Base-by-base conservation (phyloP, 2,113 vertebrate genomes). In the Salvator merianae region DNA sequence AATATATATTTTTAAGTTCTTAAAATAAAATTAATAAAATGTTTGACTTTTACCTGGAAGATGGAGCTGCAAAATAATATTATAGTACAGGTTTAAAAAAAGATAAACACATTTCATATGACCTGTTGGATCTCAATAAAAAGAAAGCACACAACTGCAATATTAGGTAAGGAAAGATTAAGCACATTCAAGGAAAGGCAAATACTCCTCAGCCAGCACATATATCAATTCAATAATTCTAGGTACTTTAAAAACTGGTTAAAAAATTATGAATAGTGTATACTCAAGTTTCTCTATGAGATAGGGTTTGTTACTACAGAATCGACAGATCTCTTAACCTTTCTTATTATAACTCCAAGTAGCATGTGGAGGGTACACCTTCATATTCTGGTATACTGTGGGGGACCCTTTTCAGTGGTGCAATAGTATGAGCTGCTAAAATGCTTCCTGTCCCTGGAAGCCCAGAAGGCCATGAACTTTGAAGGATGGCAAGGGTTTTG, bases 1-100 rank as follows among this genome's bases (percentile, higher is more conserved):
- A 53, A 87, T 90, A 92, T 91, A 68, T 84, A 90, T 88, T 93
- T 93, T 93, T 94, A 87, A 89, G 87, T 78, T 89, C 88, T 88
- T 78, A 83, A 34, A 92, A 90, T 81, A 91, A 93, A 91, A 94
- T 93, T 91, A 94, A 88, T 80, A 80, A 20, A 89, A 79, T 34
- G 90, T 90, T 80, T 87, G 63, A 24, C 63, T 28, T 86, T 79
- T 81, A 68, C n/a, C 47, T 87, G 63, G 79, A 88, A 88, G 79
- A 93, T 62, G 87, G 78, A 94, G 87, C 79, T 59, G 68, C 77
- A 86, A n/a, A 62, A 77, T 81, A 34, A 87, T 16, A 81, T 7
- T 38, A 76, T 82, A 77, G 83, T 20, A 90, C 62, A 74, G 47
- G 3, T 32, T 26, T 88, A 62, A 82, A 91, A 87, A 82, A 26